Evolutionary conservation across 2,113 vertebrate species (phyloP).

Genomic region (Baryphthengus martii): DNA sequence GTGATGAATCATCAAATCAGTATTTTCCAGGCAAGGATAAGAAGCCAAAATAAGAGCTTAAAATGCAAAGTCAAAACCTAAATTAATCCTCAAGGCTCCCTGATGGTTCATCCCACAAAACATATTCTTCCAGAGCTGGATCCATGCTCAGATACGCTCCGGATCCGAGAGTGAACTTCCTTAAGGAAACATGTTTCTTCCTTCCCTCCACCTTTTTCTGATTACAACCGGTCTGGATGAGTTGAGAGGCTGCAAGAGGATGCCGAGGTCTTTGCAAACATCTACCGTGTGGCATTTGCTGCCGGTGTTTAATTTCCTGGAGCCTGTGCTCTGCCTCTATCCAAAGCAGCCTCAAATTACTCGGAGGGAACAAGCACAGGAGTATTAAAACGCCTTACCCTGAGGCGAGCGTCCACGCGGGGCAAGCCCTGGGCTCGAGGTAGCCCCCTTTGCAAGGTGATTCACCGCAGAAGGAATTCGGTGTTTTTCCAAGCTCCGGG

Average conservation of each 20-base stretch:
- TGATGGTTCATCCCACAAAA: neutral
- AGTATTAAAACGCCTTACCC: neutral
- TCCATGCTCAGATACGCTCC: neutral
- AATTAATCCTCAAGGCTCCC: neutral
- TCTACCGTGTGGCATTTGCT: fast-evolving
- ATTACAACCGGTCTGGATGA: neutral
- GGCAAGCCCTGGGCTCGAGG: neutral
- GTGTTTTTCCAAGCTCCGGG: neutral
- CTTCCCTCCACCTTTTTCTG: neutral
- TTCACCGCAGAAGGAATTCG: neutral
- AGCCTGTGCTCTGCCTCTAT: neutral
- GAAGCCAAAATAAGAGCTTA: neutral
- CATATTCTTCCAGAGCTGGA: neutral
- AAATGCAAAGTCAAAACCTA: neutral
- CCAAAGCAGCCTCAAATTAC: neutral
- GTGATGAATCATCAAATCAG: neutral
- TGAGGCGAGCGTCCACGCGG: too few species aligned
- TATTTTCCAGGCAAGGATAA: neutral
- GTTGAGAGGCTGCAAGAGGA: neutral
- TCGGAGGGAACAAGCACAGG: neutral
- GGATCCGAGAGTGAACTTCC: neutral
- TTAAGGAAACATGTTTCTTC: neutral
- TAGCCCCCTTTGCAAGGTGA: neutral
- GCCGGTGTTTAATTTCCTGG: neutral
- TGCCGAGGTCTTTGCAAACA: neutral